Conservation (phyloP, 2,888 invertebrate genomes). For the Idaea biselata region DNA sequence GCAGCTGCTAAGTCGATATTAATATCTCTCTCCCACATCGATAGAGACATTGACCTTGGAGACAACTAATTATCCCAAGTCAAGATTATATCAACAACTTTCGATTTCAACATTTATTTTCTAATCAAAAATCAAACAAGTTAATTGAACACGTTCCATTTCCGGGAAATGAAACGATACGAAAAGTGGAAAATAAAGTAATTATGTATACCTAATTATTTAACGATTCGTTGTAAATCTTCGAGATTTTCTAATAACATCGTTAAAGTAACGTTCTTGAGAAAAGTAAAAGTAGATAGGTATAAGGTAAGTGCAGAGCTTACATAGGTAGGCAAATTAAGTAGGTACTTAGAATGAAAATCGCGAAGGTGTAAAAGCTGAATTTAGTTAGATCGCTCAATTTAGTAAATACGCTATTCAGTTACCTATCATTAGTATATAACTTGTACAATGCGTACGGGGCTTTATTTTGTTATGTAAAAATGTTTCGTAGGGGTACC, state of each 20-base stretch:
- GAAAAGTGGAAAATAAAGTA: slow-evolving; percentile 19
- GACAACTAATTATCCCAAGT: slow-evolving; percentile 7
- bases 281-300: slow-evolving; percentile 12
- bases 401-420: too few species aligned
- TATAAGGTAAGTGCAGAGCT: slow-evolving; percentile 13
- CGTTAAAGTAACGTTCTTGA: slow-evolving; percentile 3
- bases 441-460: too few species aligned
- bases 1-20: slow-evolving; percentile 8
- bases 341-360: background rate
- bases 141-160: slow-evolving; percentile 23
- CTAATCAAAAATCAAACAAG: slow-evolving; percentile 28
- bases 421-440: too few species aligned
- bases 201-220: slow-evolving; percentile 4
- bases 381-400: too few species aligned
- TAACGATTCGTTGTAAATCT: background rate
- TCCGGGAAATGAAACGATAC: slow-evolving; percentile 26
- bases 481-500: too few species aligned
- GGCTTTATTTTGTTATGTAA: too few species aligned
- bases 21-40: slow-evolving; percentile 19
- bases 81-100: slow-evolving; percentile 20
- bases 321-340: background rate
- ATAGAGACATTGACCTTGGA: slow-evolving; percentile 25
- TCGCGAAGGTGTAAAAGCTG: too few species aligned
- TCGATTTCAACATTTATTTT: slow-evolving; percentile 22
- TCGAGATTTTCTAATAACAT: background rate